Percentiles rank a stretch among this genome's conserved stretches.
Conservation (phyloP, 2,797 vertebrate genomes). For the Cossypha caffra region DNA sequence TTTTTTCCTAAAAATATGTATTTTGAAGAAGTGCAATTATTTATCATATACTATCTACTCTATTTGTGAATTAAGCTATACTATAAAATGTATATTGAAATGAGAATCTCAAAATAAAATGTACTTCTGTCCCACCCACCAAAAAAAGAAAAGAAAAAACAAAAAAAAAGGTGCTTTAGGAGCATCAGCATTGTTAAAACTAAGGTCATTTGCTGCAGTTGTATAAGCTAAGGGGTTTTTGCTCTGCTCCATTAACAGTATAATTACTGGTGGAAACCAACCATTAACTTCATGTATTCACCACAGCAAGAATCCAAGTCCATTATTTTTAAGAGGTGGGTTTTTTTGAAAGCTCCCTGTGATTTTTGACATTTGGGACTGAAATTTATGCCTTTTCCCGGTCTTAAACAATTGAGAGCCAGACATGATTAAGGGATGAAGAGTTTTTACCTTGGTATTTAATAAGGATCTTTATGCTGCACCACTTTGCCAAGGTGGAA, state of each 20-base stretch:
- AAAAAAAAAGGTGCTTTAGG: background rate
- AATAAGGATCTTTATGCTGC: background rate
- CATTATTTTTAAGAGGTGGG: background rate
- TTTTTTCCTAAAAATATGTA: background rate
- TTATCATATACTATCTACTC: background rate
- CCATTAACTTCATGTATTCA: slow-evolving; percentile 32
- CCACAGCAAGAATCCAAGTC: background rate
- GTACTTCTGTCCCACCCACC: fast-evolving
- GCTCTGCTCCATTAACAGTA: slow-evolving; percentile 55
- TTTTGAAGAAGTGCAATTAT: background rate
- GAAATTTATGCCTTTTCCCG: background rate
- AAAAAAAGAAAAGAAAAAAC: no score
- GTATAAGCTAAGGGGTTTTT: background rate
- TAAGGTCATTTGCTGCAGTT: slow-evolving; percentile 40
- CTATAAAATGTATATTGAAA: background rate
- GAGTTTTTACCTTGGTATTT: background rate
- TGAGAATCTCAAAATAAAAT: background rate
- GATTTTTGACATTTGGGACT: slow-evolving; percentile 55
- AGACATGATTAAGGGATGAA: background rate
- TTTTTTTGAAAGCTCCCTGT: slow-evolving; percentile 33
- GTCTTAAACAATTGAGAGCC: background rate
- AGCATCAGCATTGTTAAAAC: background rate
- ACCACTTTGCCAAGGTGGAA: background rate
- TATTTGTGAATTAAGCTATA: background rate
- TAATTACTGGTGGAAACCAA: slow-evolving; percentile 67